Evolutionary conservation across 2,888 invertebrate genomes (phyloP), one percentile per base, ranked within the genome.

Genomic region (Meganola albula): DNA sequence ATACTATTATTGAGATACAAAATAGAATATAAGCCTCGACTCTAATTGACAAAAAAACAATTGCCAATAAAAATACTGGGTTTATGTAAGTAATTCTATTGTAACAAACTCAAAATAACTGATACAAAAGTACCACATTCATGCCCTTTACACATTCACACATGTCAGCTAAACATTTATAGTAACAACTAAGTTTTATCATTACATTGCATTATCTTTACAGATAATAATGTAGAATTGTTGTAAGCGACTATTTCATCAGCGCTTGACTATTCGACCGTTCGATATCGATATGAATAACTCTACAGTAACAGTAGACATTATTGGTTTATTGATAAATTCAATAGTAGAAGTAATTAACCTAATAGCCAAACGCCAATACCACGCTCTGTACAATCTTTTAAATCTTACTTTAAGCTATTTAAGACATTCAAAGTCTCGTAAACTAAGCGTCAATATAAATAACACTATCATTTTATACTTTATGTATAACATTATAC

Each of bases 101-200:
- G 49, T 46, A 56, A 58, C 49, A 45, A 70, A 75, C 67, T 53
- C 45, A 68, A 76, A 72, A 58, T 52, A 73, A 79, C 64, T 63
- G 61, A 76, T 71, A 73, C 66, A 61, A 72, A 70, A 72, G 63
- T 67, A 65, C 65, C 77, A 70, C 85, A 85, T 78, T 79, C 85
- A 83, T 70, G 49, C 84, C 40, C 68, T 75, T 71, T 75, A 68
- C 73, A 79, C 83, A 83, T 42, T 64, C 85, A 80, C 77, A 74
- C 83, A 69, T 66, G 61, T 67, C 83, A 73, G 74, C 85, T 85
- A 85, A 83, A 85, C 84, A 85, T 84, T 84, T 84, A 85, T 80
- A 70, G 65, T 85, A 85, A 84, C 83, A 80, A 76, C 85, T 85
- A 85, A 74, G 63, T 73, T 72, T 74, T 72, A 74, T 68, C 70